Evolutionary conservation across 2,113 vertebrate genomes (phyloP).

Genomic region (Melanerpes aurifrons): DNA sequence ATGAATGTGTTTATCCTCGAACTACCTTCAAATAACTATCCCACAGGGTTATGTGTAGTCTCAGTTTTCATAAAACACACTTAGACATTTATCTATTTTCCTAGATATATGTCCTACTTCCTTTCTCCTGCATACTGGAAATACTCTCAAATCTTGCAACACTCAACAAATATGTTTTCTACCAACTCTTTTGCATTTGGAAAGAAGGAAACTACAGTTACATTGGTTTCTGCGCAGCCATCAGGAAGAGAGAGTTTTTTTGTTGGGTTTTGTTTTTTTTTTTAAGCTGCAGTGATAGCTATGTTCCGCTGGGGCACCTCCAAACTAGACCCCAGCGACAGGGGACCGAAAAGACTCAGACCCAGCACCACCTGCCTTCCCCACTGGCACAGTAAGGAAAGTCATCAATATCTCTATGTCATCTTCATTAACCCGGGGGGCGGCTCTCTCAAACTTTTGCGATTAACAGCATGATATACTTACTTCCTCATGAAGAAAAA

Average conservation of each 20-base stretch:
- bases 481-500: background rate
- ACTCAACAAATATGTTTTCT: background rate
- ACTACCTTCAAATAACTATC: background rate
- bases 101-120: background rate
- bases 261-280: background rate
- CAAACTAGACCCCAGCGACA: background rate
- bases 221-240: slow-evolving; percentile 10
- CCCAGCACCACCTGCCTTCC: background rate
- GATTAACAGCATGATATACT: background rate
- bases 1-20: background rate
- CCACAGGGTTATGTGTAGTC: background rate
- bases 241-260: background rate
- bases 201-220: slow-evolving; percentile 30
- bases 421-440: background rate
- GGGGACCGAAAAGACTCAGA: background rate
- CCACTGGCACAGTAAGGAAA: accelerated
- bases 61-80: background rate
- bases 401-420: background rate
- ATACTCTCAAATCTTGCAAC: background rate
- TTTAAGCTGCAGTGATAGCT: background rate
- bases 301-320: background rate
- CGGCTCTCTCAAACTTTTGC: background rate
- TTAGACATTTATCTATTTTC: background rate
- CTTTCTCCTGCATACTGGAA: background rate
- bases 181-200: background rate